Evolutionary conservation across 1,140 invertebrate genomes (phyloP).

Genomic region (Drosophila busckii): DNA sequence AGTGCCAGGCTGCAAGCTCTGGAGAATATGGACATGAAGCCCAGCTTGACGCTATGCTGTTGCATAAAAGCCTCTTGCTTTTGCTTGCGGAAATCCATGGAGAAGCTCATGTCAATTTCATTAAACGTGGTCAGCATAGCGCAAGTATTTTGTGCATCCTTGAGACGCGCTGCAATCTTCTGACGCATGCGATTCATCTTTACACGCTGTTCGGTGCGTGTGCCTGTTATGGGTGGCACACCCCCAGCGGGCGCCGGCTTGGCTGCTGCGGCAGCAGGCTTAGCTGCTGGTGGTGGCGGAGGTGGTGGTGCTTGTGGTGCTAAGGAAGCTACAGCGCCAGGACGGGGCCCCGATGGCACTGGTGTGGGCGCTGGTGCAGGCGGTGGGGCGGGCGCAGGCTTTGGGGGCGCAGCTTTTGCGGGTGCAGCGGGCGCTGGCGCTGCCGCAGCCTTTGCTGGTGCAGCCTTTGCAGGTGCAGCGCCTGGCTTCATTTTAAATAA

Average conservation of each 20-base stretch:
- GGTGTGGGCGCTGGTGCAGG: constrained; percentile 78
- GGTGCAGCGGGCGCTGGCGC: constrained; percentile 78
- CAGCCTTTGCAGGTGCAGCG: constrained; percentile 60
- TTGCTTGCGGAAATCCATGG: constrained; percentile 96
- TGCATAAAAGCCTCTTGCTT: constrained; percentile 94
- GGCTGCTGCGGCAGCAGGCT: constrained; percentile 79
- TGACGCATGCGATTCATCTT: constrained; percentile 99
- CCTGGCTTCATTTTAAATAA: constrained; percentile 88
- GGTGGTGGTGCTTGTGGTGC: constrained; percentile 79
- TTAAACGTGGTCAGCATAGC: constrained; percentile 99
- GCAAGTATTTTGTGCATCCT: constrained; percentile 99
- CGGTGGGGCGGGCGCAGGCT: constrained; percentile 79
- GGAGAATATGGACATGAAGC: constrained; percentile 99
- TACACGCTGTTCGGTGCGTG: constrained; percentile 94
- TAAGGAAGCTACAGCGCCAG: constrained; percentile 57
- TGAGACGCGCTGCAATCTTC: constrained; percentile 96
- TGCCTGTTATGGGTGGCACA: constrained; percentile 91
- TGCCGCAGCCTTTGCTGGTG: constrained; percentile 57
- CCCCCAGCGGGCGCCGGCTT: constrained; percentile 88
- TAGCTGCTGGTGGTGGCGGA: constrained; percentile 79
- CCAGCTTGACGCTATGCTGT: constrained; percentile 95
- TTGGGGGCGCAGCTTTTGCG: no score
- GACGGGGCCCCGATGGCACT: constrained; percentile 75
- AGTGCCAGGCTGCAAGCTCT: constrained; percentile 96
- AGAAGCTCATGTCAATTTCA: constrained; percentile 98